A percentile compares a stretch with the other conserved stretches of the same genome.
Evolutionary conservation across 2,113 vertebrate species (phyloP).

Genomic region (Epinephelus lanceolatus): DNA sequence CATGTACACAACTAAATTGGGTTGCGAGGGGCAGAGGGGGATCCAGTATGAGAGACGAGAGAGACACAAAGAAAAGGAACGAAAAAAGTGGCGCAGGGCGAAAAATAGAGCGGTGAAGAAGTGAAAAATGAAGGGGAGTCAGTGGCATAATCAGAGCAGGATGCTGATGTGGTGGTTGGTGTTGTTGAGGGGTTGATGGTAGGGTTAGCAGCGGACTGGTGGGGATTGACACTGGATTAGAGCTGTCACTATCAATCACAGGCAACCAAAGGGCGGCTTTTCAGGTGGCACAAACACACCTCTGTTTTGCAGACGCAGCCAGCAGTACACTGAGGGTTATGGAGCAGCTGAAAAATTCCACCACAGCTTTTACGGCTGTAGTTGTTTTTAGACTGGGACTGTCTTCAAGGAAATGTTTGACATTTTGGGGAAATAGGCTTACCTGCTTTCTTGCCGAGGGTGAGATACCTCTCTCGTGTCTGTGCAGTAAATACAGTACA

Average conservation of each 20-base stretch:
- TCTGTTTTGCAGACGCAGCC: conserved; percentile 33
- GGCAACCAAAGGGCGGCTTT: conserved; percentile 63
- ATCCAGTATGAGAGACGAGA: conserved; percentile 4
- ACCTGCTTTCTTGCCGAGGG: neutral
- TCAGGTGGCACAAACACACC: conserved; percentile 66
- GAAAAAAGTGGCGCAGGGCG: neutral
- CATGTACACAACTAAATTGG: conserved; percentile 45
- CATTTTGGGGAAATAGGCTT: neutral
- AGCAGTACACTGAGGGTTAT: neutral
- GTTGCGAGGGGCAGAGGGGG: neutral
- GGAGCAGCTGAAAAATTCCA: neutral
- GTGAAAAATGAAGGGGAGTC: conserved; percentile 13
- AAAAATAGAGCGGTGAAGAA: neutral
- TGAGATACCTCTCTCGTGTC: neutral
- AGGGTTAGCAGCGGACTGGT: conserved; percentile 34
- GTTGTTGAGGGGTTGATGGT: conserved; percentile 23
- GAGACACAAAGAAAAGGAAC: neutral
- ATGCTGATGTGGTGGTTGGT: conserved; percentile 23
- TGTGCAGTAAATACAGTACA: neutral
- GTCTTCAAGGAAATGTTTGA: neutral
- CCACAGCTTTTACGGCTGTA: neutral
- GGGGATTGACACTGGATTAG: conserved; percentile 61
- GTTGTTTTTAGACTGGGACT: neutral
- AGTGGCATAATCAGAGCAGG: neutral
- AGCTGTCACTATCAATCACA: conserved; percentile 67